These are phyloP conservation scores for Amblyopsis rosae DNA, from an alignment of 2,113 vertebrate genomes.

Conservation along the genomic window DNA sequence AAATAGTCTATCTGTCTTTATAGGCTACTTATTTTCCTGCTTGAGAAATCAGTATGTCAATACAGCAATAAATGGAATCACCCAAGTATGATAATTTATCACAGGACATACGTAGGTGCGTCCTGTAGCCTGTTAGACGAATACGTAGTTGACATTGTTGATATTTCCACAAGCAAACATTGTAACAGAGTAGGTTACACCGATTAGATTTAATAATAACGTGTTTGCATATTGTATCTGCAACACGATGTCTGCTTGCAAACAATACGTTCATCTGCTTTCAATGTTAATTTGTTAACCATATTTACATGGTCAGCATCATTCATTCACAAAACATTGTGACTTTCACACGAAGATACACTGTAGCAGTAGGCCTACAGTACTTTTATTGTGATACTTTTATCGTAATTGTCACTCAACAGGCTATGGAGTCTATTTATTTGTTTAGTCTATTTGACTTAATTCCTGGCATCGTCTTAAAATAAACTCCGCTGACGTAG, in stretches of 20 bases:
- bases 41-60: slow-evolving; percentile 40
- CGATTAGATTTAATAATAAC: slow-evolving; percentile 9
- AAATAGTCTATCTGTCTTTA: slow-evolving; percentile 17
- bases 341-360: neutral
- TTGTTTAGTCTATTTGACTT: too few relatives aligned
- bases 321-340: slow-evolving; percentile 20
- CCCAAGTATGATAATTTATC: slow-evolving; percentile 44
- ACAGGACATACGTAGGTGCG: neutral
- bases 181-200: slow-evolving; percentile 28
- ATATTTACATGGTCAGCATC: neutral
- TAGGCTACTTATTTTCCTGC: slow-evolving; percentile 21
- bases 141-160: slow-evolving; percentile 38
- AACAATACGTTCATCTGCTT: slow-evolving; percentile 14
- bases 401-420: neutral
- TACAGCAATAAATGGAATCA: slow-evolving; percentile 41
- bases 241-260: neutral
- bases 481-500: slow-evolving; percentile 57
- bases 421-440: too few relatives aligned
- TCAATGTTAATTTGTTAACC: slow-evolving; percentile 1
- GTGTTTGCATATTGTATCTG: neutral
- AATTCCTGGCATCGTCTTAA: slow-evolving; percentile 5
- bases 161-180: slow-evolving; percentile 41
- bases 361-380: too few relatives aligned
- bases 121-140: neutral
- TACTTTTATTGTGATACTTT: neutral